A percentile compares a stretch with the other conserved stretches of the same genome.
These are phyloP conservation scores for Sigmodon hispidus DNA, from an alignment of 2,113 vertebrate species.

Conservation along the genomic window DNA sequence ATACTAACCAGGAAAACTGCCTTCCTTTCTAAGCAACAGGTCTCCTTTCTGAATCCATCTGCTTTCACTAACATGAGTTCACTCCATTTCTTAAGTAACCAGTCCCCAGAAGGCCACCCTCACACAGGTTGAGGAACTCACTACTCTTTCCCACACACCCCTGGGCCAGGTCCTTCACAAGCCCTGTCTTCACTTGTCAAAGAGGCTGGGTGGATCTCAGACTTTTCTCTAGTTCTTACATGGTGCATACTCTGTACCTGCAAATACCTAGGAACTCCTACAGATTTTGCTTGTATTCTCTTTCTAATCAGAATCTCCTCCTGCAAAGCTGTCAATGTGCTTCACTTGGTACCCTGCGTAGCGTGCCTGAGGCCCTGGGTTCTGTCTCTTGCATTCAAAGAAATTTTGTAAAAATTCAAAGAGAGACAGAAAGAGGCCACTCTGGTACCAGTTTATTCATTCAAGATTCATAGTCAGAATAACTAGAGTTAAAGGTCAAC, in stretches of 20 bases:
- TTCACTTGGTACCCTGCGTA: neutral
- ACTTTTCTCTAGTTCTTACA: neutral
- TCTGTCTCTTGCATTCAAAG: neutral
- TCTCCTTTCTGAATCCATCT: conserved; percentile 13
- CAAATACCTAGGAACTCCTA: neutral
- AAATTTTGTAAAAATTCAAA: neutral
- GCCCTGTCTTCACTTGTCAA: neutral
- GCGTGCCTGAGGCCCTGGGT: neutral
- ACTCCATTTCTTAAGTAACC: neutral
- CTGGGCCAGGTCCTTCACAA: neutral
- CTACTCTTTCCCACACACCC: neutral
- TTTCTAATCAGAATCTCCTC: neutral
- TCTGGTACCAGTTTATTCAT: neutral
- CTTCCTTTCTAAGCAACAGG: neutral
- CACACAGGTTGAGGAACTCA: neutral
- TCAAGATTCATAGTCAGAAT: neutral
- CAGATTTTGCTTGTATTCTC: neutral
- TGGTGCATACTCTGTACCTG: neutral
- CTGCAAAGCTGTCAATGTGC: neutral
- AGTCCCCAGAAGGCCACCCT: neutral
- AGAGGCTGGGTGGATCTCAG: neutral
- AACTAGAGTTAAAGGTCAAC: neutral
- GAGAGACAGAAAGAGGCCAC: neutral
- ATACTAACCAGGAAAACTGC: conserved; percentile 28
- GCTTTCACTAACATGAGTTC: neutral